Evolutionary conservation across 1,140 invertebrate species (phyloP), one percentile per base, ranked within the genome.

Genomic region (Riptortus pedestris): DNA sequence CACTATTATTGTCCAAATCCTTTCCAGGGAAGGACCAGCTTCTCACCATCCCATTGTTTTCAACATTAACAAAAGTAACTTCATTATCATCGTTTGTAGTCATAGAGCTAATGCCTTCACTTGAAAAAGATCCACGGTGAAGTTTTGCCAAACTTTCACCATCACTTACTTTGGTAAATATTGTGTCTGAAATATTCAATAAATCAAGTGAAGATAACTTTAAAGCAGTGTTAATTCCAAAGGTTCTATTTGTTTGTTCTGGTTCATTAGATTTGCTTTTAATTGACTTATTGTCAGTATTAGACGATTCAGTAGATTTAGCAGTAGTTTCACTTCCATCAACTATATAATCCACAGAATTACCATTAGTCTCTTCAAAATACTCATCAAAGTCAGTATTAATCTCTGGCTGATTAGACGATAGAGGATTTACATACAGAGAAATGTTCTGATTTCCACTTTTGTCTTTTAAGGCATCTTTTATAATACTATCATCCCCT

Each of bases 371-470:
- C 48, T 71, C 70, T 60, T 70, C 68, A 61, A 65, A 71, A 62
- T 70, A 69, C 52, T 72, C 71, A 64, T 72, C 71, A 63, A 72
- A 70, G 55, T 70, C 69, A 31, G 70, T 71, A 51, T 69, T 70
- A 2, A 70, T 69, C n/a, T 62, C 51, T n/a, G 67, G 48, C 11
- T 29, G 51, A 65, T 69, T 68, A 12, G 64, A 52, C 72, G n/a
- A 73, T 74, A 81, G 72, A 0, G 79, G 79, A 74, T 81, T 81
- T 2, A 81, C 77, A 74, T 81, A 79, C 66, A 83, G 73, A 60
- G 77, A 74, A 67, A 82, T 75, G 71, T 79, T 72, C 64, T 74
- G 64, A 33, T 59, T 28, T 3, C 14, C 14, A 27, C 9, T 57
- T 57, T 57, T 57, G 2, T 59, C 33, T 16, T 60, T 31, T 7